Evolutionary conservation across 2,888 invertebrate species (phyloP).

Genomic region (Seladonia tumulorum): DNA sequence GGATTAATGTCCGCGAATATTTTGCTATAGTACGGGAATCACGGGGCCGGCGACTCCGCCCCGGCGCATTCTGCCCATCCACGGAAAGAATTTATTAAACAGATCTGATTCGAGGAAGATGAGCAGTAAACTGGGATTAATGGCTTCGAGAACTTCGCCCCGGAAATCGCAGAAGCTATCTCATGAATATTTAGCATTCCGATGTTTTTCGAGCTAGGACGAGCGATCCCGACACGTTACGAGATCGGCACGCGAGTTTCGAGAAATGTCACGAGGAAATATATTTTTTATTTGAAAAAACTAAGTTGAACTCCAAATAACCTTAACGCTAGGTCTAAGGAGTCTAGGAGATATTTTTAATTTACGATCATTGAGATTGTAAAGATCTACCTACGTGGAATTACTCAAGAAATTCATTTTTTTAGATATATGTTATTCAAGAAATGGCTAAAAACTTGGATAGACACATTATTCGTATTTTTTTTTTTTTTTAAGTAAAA

Average conservation of each 20-base stretch:
- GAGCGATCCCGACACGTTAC: not conserved
- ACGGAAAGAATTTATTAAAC: conserved; percentile 11
- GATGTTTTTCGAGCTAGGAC: not conserved
- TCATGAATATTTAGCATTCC: not conserved
- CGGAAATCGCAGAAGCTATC: not conserved
- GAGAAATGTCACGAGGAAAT: not conserved
- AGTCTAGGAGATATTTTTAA: too few relatives aligned
- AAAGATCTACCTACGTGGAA: too few relatives aligned
- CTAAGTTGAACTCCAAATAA: too few relatives aligned
- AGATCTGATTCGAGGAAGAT: conserved; percentile 3
- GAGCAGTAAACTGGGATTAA: not conserved
- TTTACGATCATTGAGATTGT: too few relatives aligned
- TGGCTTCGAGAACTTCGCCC: not conserved
- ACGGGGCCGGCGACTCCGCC: conserved; percentile 13
- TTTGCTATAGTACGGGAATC: conserved; percentile 39
- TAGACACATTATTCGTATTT: too few relatives aligned
- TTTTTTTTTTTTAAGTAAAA: too few relatives aligned
- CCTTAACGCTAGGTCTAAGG: too few relatives aligned
- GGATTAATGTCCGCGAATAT: conserved; percentile 61
- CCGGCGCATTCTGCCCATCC: not conserved
- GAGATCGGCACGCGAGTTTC: not conserved
- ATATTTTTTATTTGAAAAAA: too few relatives aligned
- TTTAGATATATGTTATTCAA: too few relatives aligned
- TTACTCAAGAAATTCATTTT: too few relatives aligned
- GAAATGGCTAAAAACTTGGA: too few relatives aligned